phyloP scores from a whole-genome alignment of 1,140 invertebrate genomes.

The Drosophila ficusphila region DNA sequence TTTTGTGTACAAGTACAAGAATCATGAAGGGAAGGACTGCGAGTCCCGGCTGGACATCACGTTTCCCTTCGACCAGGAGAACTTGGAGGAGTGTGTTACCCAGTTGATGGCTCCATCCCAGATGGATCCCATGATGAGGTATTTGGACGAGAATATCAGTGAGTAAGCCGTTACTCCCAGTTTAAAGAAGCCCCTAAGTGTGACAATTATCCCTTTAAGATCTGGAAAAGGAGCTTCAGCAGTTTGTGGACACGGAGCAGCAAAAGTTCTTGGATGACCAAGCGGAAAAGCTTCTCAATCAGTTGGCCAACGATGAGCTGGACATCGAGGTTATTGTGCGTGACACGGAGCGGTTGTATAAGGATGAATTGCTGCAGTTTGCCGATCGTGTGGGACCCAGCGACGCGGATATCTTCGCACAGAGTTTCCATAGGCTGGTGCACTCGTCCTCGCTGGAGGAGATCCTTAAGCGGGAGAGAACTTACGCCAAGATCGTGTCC shows the following conservation, averaged over 20 bases:
- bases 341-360: conserved; percentile 89
- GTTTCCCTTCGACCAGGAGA: conserved; percentile 82
- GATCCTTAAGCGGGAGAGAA: conserved; percentile 91
- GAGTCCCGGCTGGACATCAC: conserved; percentile 47
- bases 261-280: conserved; percentile 85
- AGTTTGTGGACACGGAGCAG: conserved; percentile 85
- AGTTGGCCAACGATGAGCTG: conserved; percentile 85
- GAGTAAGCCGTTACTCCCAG: conserved; percentile 4
- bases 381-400: conserved; percentile 89
- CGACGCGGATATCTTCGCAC: conserved; percentile 92
- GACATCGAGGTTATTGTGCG: conserved; percentile 89
- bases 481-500: conserved; percentile 89
- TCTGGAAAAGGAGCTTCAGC: conserved; percentile 73
- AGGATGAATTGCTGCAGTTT: conserved; percentile 88
- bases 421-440: conserved; percentile 91
- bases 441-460: conserved; percentile 91
- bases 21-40: conserved; percentile 59
- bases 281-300: conserved; percentile 84
- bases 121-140: conserved; percentile 84
- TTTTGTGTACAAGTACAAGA: conserved; percentile 70
- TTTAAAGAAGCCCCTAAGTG: background rate
- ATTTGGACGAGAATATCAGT: conserved; percentile 84
- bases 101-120: conserved; percentile 73
- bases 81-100: conserved; percentile 83
- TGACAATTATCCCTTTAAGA: conserved; percentile 8